Base-by-base conservation (phyloP, 1,140 invertebrate genomes). In the Zaprionus lachaisei region DNA sequence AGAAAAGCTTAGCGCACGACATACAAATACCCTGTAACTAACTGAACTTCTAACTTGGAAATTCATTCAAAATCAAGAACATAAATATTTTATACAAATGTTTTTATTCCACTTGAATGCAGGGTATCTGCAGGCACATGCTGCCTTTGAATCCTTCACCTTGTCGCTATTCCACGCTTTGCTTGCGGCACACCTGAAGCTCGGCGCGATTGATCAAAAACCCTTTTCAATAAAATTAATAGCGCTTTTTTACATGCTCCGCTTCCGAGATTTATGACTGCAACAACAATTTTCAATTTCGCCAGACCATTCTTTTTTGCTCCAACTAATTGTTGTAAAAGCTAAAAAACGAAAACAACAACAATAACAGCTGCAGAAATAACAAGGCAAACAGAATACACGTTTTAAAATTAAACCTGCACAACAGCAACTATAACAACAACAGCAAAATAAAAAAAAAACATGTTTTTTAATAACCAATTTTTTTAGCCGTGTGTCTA, bases 181-280 rank as follows among this genome's bases (percentile, higher is more conserved):
- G 62, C 51, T 70, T 71, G 56, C 28, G 37, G 49, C 74, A 56
- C 69, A 85, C 82, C 81, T 81, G 62, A 68, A 72, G 54, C 61
- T 68, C 41, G 41, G 17, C 54, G 66, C 63, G 24, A 73, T 60
- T 63, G 60, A 69, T 54, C 55, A 54, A 67, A 69, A 87, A 89
- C 81, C 84, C 85, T 90, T 90, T 89, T 90, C 84, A 89, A 90
- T 81, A 86, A 69, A 90, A 74, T 90, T 69, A 90, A 81, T 84
- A 77, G 79, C 58, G 56, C 31, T 66, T 67, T 64, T 64, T 78
- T 67, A 57, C 28, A 11, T 51, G 17, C 62, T 14, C n/a, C 14
- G 44, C 28, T 17, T 47, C n/a, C 28, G 47, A 84, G 75, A 89
- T 89, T 89, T 89, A 84, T 90, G 75, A 58, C 61, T 70, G 62